Base-by-base conservation (phyloP, 2,888 invertebrate genomes). In the Ectemnius lituratus region DNA sequence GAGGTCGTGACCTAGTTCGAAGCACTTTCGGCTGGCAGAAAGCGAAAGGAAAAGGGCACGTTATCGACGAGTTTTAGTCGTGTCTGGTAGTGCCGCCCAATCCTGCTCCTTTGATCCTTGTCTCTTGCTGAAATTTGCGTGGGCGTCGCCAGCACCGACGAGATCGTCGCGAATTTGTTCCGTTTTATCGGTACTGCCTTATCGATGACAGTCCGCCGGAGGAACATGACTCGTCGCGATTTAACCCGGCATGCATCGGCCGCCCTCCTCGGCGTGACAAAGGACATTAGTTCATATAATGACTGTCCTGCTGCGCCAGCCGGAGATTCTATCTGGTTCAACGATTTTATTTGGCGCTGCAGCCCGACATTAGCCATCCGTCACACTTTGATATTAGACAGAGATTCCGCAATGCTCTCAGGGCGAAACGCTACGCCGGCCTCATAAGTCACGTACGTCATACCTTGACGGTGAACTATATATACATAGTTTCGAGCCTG, bases 111-210 rank as follows among this genome's bases (percentile, higher is more conserved):
- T 76, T 64, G 79, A 75, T 78, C 74, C 68, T 69, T 62, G 68
- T 71, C 78, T 63, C 63, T 16, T 27, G 37, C 37, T 69, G 67
- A 80, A 74, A 67, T 78, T 74, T 37, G 62, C 56, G 76, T 82
- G 69, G 82, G 80, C 57, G 78, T 57, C 37, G 37, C 37, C 37
- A 72, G 67, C 62, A 57, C 46, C 47, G 58, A 16, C 20, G 67
- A 76, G 67, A 73, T 66, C 59, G 56, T 56, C 60, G 68, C 37
- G 75, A 75, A 82, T 80, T 74, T 72, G 72, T 75, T 71, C 66
- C 67, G 60, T 37, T 69, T 74, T 78, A 80, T 80, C 80, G 70
- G 78, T 76, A 60, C 62, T 62, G 64, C 60, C 70, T 79, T 75
- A 73, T 73, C 76, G 69, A 79, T 73, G 76, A 75, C 68, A 81